Conservation (phyloP, 2,797 vertebrate genomes). For the Eupleurogrammus muticus region DNA sequence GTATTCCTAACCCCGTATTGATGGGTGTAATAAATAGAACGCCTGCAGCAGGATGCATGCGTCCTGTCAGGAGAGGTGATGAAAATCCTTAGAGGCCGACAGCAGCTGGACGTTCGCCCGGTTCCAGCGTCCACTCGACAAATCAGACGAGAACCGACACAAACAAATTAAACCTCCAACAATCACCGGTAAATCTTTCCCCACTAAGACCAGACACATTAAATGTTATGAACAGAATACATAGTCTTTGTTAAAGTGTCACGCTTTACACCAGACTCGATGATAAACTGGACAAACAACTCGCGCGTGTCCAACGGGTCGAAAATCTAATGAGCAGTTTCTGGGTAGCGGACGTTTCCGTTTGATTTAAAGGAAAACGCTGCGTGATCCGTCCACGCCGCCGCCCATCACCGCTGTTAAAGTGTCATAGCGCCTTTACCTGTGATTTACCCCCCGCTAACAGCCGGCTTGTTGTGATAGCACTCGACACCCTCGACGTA, state of each 20-base stretch:
- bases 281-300: neutral
- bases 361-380: conserved; percentile 4
- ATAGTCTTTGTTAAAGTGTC: neutral
- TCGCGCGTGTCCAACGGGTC: neutral
- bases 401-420: conserved; percentile 31
- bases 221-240: neutral
- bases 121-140: neutral
- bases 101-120: neutral
- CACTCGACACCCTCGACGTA: conserved; percentile 41
- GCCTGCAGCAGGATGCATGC: neutral
- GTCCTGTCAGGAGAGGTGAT: neutral
- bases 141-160: neutral
- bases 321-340: conserved; percentile 6
- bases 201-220: neutral
- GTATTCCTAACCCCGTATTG: neutral
- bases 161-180: conserved; percentile 4
- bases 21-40: neutral
- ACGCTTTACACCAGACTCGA: neutral
- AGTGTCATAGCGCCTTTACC: conserved; percentile 37
- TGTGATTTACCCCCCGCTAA: conserved; percentile 46
- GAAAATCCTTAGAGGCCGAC: neutral
- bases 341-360: conserved; percentile 8
- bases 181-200: neutral
- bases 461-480: conserved; percentile 54
- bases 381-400: conserved; percentile 18